phyloP scores from a whole-genome alignment of 2,797 vertebrate species.

The Uromys caudimaculatus region DNA sequence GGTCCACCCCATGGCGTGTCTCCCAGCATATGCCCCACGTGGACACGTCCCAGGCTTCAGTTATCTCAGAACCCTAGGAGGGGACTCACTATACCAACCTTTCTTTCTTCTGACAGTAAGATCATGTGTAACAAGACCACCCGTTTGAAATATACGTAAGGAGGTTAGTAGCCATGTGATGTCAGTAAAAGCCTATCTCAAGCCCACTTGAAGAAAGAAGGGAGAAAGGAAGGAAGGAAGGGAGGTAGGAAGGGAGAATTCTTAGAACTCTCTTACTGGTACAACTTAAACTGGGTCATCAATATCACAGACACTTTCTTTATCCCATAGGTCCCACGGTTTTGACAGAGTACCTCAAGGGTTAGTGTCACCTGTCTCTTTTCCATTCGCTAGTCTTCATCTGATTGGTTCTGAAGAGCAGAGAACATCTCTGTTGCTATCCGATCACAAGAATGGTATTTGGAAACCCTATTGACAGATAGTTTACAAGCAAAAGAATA shows the following conservation, averaged over 20 bases:
- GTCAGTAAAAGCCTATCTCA: neutral
- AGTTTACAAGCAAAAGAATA: conserved; percentile 15
- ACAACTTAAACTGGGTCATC: neutral
- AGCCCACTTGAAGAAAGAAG: neutral
- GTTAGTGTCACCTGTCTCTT: neutral
- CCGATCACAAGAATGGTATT: neutral
- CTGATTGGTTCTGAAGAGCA: neutral
- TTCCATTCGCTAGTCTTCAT: neutral
- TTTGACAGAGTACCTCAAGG: neutral
- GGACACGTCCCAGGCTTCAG: neutral
- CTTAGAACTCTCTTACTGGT: neutral
- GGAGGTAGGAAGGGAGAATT: neutral
- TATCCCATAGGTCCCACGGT: too few species aligned
- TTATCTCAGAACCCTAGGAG: neutral
- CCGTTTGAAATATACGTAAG: neutral
- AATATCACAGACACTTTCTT: neutral
- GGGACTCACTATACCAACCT: neutral
- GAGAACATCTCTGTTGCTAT: neutral
- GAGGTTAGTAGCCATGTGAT: neutral
- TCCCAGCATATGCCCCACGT: neutral
- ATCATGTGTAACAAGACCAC: neutral
- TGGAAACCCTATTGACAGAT: neutral
- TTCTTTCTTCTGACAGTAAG: neutral
- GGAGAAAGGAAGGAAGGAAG: neutral
- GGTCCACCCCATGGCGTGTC: neutral